A percentile compares a stretch with the other conserved stretches of the same genome.
These are phyloP conservation scores for Lethenteron camtschaticum DNA, from an alignment of 2,113 vertebrate genomes.

Conservation along the genomic window DNA sequence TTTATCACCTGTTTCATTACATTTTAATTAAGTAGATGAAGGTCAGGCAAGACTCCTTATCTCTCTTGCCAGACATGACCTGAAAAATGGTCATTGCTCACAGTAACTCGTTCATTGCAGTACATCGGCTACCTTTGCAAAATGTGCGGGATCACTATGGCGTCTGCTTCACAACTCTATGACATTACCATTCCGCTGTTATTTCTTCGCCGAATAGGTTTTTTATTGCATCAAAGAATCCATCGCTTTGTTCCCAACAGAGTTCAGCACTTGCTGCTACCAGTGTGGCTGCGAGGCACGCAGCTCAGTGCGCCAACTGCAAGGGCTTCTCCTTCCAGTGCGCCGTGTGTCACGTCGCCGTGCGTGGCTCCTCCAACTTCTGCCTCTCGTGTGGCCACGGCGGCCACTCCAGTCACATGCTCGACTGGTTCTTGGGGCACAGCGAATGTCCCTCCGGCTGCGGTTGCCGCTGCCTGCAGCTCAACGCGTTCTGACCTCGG, in stretches of 20 bases:
- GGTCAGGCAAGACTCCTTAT: no score
- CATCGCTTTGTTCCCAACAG: constrained; percentile 19
- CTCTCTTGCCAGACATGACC: no score
- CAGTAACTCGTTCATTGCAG: no score
- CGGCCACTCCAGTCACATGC: constrained; percentile 85
- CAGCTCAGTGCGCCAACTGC: constrained; percentile 69
- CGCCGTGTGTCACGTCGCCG: constrained; percentile 79
- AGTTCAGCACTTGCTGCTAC: constrained; percentile 82
- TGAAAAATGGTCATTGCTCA: no score
- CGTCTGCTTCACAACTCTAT: no score
- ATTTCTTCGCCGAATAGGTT: no score
- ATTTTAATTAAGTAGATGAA: no score
- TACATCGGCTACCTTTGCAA: no score
- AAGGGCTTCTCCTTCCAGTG: constrained; percentile 91
- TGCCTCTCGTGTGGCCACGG: constrained; percentile 86
- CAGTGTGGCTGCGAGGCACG: constrained; percentile 77
- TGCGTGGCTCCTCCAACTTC: constrained; percentile 84
- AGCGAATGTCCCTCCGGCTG: constrained; percentile 88
- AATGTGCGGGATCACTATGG: no score
- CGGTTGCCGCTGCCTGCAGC: constrained; percentile 69
- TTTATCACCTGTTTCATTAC: no score
- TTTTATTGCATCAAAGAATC: not conserved
- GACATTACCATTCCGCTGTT: no score
- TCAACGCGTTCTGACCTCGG: constrained; percentile 62
- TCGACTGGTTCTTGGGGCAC: constrained; percentile 88